phyloP scores from a whole-genome alignment of 2,797 vertebrate genomes.

The Merluccius polli region DNA sequence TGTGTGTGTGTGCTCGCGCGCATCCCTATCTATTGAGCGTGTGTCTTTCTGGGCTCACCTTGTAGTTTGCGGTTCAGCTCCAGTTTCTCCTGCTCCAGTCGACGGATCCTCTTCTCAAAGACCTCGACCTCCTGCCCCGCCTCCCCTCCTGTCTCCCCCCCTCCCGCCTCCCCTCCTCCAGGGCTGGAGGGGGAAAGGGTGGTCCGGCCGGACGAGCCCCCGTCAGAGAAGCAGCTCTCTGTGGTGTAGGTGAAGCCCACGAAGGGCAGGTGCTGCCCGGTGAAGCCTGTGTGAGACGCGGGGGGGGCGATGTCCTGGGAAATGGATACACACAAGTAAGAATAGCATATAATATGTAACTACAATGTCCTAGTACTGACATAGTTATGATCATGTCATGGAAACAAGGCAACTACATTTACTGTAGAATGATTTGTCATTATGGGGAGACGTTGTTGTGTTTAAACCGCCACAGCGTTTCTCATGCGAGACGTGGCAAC shows the following conservation, averaged over 20 bases:
- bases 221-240: slow-evolving; percentile 80
- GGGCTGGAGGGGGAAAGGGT: slow-evolving; percentile 50
- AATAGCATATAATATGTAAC: background rate
- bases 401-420: too few relatives aligned
- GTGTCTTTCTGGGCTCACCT: slow-evolving; percentile 64
- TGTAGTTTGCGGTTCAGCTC: slow-evolving; percentile 90
- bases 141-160: slow-evolving; percentile 69
- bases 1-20: background rate
- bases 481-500: too few relatives aligned
- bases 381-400: too few relatives aligned
- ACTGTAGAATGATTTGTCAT: too few relatives aligned
- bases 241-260: slow-evolving; percentile 97
- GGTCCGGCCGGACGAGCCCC: slow-evolving; percentile 31
- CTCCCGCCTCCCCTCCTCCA: slow-evolving; percentile 55
- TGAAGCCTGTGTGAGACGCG: slow-evolving; percentile 87
- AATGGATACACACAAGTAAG: background rate
- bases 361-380: background rate
- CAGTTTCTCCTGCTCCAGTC: slow-evolving; percentile 91
- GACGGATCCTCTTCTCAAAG: slow-evolving; percentile 85
- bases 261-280: slow-evolving; percentile 91
- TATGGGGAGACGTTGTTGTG: too few relatives aligned
- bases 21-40: background rate
- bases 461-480: too few relatives aligned
- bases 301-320: slow-evolving; percentile 86
- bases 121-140: slow-evolving; percentile 82